A percentile compares a stretch with the other conserved stretches of the same genome.
Evolutionary conservation across 2,888 invertebrate genomes (phyloP).

Genomic region (Isoperla grammatica): DNA sequence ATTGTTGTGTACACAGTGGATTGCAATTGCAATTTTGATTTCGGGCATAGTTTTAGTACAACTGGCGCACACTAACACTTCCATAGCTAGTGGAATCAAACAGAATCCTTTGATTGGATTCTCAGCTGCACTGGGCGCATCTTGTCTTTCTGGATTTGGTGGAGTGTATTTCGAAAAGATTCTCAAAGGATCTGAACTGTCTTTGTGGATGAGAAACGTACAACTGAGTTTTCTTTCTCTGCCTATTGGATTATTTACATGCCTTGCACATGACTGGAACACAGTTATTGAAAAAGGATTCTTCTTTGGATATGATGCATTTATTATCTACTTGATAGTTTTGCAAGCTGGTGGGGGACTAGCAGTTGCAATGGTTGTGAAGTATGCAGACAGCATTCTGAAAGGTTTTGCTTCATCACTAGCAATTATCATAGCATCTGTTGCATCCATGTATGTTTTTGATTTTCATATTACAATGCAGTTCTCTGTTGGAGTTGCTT

Average conservation of each 20-base stretch:
- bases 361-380: no score
- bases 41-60: constrained; percentile 81
- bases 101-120: constrained; percentile 78
- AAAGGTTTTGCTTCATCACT: no score
- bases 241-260: constrained; percentile 82
- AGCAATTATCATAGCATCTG: no score
- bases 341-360: no score
- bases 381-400: no score
- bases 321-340: constrained; percentile 40
- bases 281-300: constrained; percentile 61
- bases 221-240: constrained; percentile 89
- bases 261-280: constrained; percentile 61
- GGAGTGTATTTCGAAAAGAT: constrained; percentile 99
- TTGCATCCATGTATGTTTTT: no score
- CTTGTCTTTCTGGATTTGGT: constrained; percentile 92
- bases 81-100: constrained; percentile 37
- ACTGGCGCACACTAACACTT: constrained; percentile 54
- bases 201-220: constrained; percentile 94
- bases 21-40: constrained; percentile 74
- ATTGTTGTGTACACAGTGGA: constrained; percentile 77
- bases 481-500: no score
- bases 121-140: constrained; percentile 75
- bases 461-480: no score
- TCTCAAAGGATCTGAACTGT: constrained; percentile 84
- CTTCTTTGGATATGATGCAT: constrained; percentile 71